Evolutionary conservation across 2,888 invertebrate genomes (phyloP), one percentile per base, ranked within the genome.

Genomic region (Lysandra coridon): DNA sequence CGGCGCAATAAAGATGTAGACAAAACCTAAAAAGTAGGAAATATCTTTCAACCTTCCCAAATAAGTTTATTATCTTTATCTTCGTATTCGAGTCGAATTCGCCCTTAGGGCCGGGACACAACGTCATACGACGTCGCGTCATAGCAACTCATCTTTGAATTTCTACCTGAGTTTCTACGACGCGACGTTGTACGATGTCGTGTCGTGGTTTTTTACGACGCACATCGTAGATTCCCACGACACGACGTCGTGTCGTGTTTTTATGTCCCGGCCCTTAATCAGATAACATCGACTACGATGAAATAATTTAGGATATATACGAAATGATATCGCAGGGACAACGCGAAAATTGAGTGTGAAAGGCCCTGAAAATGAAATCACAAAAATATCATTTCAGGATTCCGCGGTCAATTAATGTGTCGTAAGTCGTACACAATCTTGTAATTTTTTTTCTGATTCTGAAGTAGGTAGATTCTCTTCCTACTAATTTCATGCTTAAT

Each of bases 281-380:
- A 30, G 30, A 64, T 64, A 64, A 12, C 1, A 64, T 30, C 2
- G 23, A 64, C 10, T 49, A 49, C 30, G 23, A 64, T 64, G 30
- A 64, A 30, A 64, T 64, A 64, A 64, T 64, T 64, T 64, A 64
- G 30, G 64, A 64, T 64, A 64, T 30, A 64, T 30, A 64, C 23
- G 12, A 64, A 64, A 30, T 64, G 23, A 30, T 12, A 23, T 23
- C 64, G 12, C 10, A 23, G 30, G 30, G 64, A 30, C 12, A 30
- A 64, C 30, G 7, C 4, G 23, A 64, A 30, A 7, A 64, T 64
- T 30, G 30, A 30, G 23, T 5, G n/a, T 10, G 30, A 64, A 64
- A 64, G 30, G 30, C 4, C 7, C 64, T 10, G 10, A 64, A 64
- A 30, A 64, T 64, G 23, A 64, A 64, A 64, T 64, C 30, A 64